Conservation (phyloP, 2,888 invertebrate genomes). For the Lobophora halterata region DNA sequence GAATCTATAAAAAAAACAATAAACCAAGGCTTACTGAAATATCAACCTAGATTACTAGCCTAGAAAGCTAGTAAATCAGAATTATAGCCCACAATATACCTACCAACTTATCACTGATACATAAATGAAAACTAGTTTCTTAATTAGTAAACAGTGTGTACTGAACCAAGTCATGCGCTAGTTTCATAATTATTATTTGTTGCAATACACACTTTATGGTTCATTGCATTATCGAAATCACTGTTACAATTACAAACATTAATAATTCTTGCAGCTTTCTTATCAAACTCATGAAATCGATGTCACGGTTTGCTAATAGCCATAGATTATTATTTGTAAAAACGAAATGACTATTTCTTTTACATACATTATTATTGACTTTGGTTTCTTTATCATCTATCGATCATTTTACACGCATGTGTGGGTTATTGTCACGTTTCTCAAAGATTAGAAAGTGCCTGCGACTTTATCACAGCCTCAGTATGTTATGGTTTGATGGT, state of each 20-base stretch:
- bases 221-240: constrained; percentile 47
- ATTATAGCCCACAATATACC: no score
- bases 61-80: constrained; percentile 5
- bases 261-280: constrained; percentile 5
- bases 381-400: constrained; percentile 16
- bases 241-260: constrained; percentile 19
- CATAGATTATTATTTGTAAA: no score
- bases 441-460: constrained; percentile 66
- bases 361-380: constrained; percentile 26
- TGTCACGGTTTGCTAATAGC: no score
- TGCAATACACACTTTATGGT: constrained; percentile 46
- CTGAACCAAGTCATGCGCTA: constrained; percentile 38
- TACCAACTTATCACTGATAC: not conserved
- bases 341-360: constrained; percentile 40
- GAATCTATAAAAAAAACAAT: no score
- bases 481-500: constrained; percentile 31
- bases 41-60: constrained; percentile 3
- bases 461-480: constrained; percentile 45
- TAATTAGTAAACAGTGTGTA: constrained; percentile 30
- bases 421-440: constrained; percentile 51
- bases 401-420: constrained; percentile 34
- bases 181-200: constrained; percentile 49
- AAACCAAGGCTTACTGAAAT: no score
- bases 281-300: no score
- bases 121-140: constrained; percentile 15